These are phyloP conservation scores for Platichthys stellatus DNA, from an alignment of 2,113 vertebrate genomes.

Conservation along the genomic window DNA sequence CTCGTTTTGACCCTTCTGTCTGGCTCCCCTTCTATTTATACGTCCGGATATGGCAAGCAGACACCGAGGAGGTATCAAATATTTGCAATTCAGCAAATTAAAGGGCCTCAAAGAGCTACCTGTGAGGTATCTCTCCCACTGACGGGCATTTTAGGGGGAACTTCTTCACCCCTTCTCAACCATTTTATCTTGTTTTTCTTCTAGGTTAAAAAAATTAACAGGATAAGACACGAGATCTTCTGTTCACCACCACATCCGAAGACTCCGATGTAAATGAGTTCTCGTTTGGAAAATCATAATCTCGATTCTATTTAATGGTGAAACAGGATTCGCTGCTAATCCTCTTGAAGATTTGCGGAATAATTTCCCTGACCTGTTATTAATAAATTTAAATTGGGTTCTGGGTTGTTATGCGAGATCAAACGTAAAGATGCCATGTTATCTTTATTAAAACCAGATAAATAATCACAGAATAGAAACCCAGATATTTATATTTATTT, in stretches of 20 bases:
- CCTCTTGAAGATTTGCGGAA: slow-evolving; percentile 61
- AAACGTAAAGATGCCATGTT: slow-evolving; percentile 31
- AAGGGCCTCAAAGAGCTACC: slow-evolving; percentile 76
- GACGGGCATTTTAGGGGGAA: slow-evolving; percentile 46
- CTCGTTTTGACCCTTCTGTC: slow-evolving; percentile 77
- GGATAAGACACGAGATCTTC: slow-evolving; percentile 34
- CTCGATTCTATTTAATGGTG: slow-evolving; percentile 67
- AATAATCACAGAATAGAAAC: slow-evolving; percentile 7
- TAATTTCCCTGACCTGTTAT: slow-evolving; percentile 64
- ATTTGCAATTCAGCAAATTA: slow-evolving; percentile 84
- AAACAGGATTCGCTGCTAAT: slow-evolving; percentile 73
- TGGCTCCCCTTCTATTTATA: slow-evolving; percentile 82
- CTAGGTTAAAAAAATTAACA: slow-evolving; percentile 30
- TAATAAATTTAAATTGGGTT: slow-evolving; percentile 46
- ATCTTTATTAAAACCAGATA: neutral
- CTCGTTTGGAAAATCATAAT: slow-evolving; percentile 63
- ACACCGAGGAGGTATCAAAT: slow-evolving; percentile 83
- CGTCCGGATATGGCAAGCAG: slow-evolving; percentile 79
- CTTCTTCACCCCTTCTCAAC: slow-evolving; percentile 42
- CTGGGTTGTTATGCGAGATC: slow-evolving; percentile 18
- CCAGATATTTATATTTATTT: slow-evolving; percentile 4
- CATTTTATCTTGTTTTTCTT: slow-evolving; percentile 18
- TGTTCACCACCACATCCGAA: neutral
- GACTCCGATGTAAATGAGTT: slow-evolving; percentile 58
- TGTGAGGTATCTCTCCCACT: slow-evolving; percentile 68